A percentile compares a stretch with the other conserved stretches of the same genome.
phyloP scores from a whole-genome alignment of 2,113 vertebrate genomes.

The Cromileptes altivelis region DNA sequence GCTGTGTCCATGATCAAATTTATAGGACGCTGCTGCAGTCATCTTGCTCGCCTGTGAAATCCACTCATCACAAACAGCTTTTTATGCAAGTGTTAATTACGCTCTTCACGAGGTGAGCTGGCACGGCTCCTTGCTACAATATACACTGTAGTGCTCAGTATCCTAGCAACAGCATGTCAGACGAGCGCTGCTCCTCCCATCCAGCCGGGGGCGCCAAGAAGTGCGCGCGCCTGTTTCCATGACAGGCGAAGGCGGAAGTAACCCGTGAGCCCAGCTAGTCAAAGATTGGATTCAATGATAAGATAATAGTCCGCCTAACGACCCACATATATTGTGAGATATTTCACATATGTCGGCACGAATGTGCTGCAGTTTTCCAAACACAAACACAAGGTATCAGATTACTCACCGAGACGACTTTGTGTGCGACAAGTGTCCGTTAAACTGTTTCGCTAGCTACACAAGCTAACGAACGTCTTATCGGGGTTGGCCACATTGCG shows the following conservation, averaged over 20 bases:
- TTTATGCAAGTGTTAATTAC: background rate
- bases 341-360: background rate
- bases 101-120: background rate
- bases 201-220: conserved; percentile 39
- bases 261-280: background rate
- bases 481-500: background rate
- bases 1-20: conserved; percentile 74
- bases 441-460: background rate
- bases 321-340: background rate
- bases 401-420: background rate
- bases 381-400: background rate
- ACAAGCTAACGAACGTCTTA: background rate
- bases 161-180: conserved; percentile 69
- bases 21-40: conserved; percentile 67
- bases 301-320: background rate
- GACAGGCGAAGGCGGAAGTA: conserved; percentile 15
- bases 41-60: conserved; percentile 52
- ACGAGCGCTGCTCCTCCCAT: conserved; percentile 7
- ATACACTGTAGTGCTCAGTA: conserved; percentile 48
- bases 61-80: conserved; percentile 1
- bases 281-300: conserved; percentile 24
- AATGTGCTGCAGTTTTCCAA: rapidly evolving
- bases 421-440: background rate
- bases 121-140: no score
- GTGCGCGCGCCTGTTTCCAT: rapidly evolving